These are phyloP conservation scores for Plutella xylostella DNA, from an alignment of 2,888 invertebrate genomes.

Conservation along the genomic window DNA sequence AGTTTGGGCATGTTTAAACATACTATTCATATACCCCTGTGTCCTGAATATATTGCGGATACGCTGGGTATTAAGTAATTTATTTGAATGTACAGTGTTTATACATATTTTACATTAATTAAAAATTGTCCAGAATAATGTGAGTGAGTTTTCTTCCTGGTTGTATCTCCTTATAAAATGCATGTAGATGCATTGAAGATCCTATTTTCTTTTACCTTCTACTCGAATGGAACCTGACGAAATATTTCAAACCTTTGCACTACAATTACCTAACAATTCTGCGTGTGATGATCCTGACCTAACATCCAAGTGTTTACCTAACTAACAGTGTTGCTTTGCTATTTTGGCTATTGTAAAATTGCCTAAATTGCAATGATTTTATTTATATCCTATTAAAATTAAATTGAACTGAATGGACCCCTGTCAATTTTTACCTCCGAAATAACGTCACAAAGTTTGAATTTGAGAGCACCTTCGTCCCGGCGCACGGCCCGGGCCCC, in stretches of 20 bases:
- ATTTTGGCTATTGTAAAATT: background rate
- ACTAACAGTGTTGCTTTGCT: constrained; percentile 2
- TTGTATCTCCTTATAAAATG: background rate
- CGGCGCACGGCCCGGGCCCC: constrained; percentile 15
- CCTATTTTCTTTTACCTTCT: too few species aligned
- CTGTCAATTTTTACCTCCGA: too few species aligned
- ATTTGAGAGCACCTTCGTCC: background rate
- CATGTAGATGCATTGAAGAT: too few species aligned
- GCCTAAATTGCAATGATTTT: too few species aligned
- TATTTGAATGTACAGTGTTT: constrained; percentile 58
- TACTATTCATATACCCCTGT: constrained; percentile 34
- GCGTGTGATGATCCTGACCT: too few species aligned
- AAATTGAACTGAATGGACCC: too few species aligned
- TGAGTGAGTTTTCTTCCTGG: constrained; percentile 25
- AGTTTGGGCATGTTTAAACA: constrained; percentile 48
- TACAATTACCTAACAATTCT: too few species aligned
- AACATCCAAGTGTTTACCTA: too few species aligned
- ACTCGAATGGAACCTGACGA: too few species aligned
- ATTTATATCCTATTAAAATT: too few species aligned
- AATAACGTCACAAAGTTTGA: too few species aligned
- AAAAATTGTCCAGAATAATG: constrained; percentile 54
- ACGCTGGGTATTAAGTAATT: constrained; percentile 42
- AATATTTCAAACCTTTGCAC: too few species aligned
- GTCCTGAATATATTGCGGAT: constrained; percentile 37
- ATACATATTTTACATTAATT: constrained; percentile 55